Percentiles rank a stretch among this genome's conserved stretches.
These are phyloP conservation scores for Osedax frankpressi DNA, from an alignment of 2,888 invertebrate genomes.

Conservation along the genomic window DNA sequence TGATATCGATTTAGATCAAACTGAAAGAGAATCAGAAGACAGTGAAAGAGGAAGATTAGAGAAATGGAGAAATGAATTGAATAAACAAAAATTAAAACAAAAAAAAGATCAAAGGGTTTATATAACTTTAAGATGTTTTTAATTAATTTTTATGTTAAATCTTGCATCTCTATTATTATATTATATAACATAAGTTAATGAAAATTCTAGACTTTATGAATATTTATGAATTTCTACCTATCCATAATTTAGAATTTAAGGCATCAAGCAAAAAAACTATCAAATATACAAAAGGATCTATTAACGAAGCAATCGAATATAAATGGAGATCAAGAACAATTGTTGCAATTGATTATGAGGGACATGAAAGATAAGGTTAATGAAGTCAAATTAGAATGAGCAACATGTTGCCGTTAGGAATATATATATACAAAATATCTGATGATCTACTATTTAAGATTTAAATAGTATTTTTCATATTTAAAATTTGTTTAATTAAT, in stretches of 20 bases:
- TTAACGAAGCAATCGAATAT: background rate
- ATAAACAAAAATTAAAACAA: slow-evolving; percentile 27
- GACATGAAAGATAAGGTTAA: slow-evolving; percentile 15
- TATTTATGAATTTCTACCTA: no score
- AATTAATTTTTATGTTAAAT: no score
- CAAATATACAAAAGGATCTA: slow-evolving; percentile 23
- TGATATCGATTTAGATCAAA: background rate
- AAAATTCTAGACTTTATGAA: no score
- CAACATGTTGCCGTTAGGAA: no score
- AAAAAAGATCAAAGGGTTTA: slow-evolving; percentile 28
- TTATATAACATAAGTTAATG: no score
- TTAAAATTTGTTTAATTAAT: no score
- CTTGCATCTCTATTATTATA: no score
- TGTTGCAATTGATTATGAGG: slow-evolving; percentile 22
- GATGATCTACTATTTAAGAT: no score
- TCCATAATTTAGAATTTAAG: slow-evolving; percentile 25
- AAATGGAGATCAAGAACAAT: slow-evolving; percentile 14
- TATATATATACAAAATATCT: no score
- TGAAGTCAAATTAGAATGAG: no score
- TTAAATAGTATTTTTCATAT: no score
- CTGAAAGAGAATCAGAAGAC: background rate
- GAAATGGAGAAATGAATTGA: slow-evolving; percentile 24
- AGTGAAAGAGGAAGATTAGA: slow-evolving; percentile 8
- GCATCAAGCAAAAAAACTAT: slow-evolving; percentile 26
- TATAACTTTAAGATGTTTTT: no score